Conservation (phyloP, 92 coral and sea anemone species). For the Porites rus region DNA sequence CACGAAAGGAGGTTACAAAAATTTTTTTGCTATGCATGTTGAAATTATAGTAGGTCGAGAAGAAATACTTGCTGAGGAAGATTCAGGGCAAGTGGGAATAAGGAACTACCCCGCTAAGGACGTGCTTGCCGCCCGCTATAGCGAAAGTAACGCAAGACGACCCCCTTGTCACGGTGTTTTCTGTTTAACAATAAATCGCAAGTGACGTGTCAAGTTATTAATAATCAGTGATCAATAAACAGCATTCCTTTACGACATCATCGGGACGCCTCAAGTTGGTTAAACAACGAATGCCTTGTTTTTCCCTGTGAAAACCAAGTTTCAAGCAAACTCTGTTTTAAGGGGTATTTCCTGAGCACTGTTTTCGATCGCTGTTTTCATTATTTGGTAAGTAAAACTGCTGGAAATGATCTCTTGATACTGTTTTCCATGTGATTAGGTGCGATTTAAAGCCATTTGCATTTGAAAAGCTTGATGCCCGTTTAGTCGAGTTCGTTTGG, state of each 20-base stretch:
- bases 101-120: neutral
- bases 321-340: neutral
- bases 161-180: constrained; percentile 8
- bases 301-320: neutral
- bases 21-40: neutral
- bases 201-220: constrained; percentile 19
- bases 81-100: neutral
- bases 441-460: neutral
- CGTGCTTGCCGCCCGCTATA: no score
- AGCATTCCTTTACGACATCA: constrained; percentile 9
- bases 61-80: no score
- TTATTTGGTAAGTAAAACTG: constrained; percentile 1
- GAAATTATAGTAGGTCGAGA: neutral
- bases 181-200: neutral
- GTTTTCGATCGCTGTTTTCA: neutral
- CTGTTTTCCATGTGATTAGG: constrained; percentile 8
- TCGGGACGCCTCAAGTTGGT: neutral
- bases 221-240: constrained; percentile 25
- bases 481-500: neutral
- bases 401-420: neutral
- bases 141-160: constrained; percentile 1
- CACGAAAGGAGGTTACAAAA: neutral
- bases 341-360: neutral
- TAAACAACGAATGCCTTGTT: neutral
- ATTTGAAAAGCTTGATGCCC: neutral